phyloP scores from a whole-genome alignment of 2,797 vertebrate species.

The Platyrinchus mystaceus region DNA sequence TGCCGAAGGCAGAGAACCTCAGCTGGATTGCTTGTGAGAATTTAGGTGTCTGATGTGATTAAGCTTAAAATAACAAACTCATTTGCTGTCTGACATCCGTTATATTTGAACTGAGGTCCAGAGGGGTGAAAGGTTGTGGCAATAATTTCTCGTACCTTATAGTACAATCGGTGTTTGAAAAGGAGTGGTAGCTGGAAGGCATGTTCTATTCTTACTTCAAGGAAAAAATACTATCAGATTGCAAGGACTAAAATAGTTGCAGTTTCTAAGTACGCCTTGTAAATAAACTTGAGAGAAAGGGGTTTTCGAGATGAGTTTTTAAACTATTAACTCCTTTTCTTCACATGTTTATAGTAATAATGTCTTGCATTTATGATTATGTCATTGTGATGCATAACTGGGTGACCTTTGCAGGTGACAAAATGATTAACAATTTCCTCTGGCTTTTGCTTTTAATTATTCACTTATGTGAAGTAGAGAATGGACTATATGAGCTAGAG shows the following conservation, averaged over 20 bases:
- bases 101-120: constrained; percentile 17
- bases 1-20: background rate
- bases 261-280: background rate
- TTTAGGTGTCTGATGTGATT: constrained; percentile 26
- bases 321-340: background rate
- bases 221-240: background rate
- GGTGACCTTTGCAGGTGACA: constrained; percentile 41
- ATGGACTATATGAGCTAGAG: background rate
- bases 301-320: background rate
- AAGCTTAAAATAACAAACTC: constrained; percentile 46
- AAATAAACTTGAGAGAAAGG: background rate
- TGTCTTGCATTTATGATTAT: background rate
- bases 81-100: constrained; percentile 21
- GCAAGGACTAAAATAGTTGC: background rate
- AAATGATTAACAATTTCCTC: constrained; percentile 48
- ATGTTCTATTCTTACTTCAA: constrained; percentile 16
- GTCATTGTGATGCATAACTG: background rate
- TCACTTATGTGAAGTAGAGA: background rate
- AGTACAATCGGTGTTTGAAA: background rate
- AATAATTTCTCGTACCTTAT: constrained; percentile 32
- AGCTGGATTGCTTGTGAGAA: background rate
- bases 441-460: constrained; percentile 54
- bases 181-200: constrained; percentile 27
- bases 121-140: constrained; percentile 32
- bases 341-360: background rate